Conservation (phyloP, 2,888 invertebrate genomes). For the Drosophila barbarae region DNA sequence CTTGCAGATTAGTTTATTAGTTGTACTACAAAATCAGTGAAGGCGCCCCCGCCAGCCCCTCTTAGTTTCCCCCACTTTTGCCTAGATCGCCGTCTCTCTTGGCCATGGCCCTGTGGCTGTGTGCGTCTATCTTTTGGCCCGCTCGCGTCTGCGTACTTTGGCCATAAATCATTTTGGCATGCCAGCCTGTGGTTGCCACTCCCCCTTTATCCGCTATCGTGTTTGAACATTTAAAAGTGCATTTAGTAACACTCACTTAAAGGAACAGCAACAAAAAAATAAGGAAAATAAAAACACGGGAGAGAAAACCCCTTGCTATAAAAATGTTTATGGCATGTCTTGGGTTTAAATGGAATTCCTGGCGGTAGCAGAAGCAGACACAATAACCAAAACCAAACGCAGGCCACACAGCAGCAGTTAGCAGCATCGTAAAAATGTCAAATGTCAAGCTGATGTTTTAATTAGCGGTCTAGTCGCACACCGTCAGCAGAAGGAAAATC, state of each 20-base stretch:
- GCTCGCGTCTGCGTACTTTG: conserved; percentile 74
- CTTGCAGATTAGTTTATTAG: conserved; percentile 75
- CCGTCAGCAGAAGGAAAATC: conserved; percentile 35
- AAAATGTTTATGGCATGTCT: conserved; percentile 75
- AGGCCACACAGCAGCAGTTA: conserved; percentile 67
- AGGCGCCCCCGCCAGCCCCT: conserved; percentile 12
- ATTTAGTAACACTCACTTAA: conserved; percentile 79
- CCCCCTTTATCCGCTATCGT: conserved; percentile 47
- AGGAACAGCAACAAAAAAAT: conserved; percentile 28
- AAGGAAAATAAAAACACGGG: conserved; percentile 18
- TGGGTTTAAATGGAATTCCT: conserved; percentile 69
- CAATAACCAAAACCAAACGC: conserved; percentile 40
- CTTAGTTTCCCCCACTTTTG: background rate
- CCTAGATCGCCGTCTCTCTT: conserved; percentile 27
- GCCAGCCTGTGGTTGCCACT: conserved; percentile 51
- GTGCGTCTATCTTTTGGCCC: conserved; percentile 42
- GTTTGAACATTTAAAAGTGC: conserved; percentile 76
- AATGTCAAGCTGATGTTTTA: conserved; percentile 77
- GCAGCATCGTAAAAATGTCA: conserved; percentile 77
- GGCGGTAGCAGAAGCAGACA: conserved; percentile 44
- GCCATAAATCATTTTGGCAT: conserved; percentile 77
- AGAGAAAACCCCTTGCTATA: conserved; percentile 56
- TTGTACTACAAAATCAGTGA: conserved; percentile 71
- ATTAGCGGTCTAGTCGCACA: conserved; percentile 66
- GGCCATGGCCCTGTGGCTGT: conserved; percentile 52